phyloP scores from a whole-genome alignment of 2,797 vertebrate genomes.

The Monodelphis domestica region DNA sequence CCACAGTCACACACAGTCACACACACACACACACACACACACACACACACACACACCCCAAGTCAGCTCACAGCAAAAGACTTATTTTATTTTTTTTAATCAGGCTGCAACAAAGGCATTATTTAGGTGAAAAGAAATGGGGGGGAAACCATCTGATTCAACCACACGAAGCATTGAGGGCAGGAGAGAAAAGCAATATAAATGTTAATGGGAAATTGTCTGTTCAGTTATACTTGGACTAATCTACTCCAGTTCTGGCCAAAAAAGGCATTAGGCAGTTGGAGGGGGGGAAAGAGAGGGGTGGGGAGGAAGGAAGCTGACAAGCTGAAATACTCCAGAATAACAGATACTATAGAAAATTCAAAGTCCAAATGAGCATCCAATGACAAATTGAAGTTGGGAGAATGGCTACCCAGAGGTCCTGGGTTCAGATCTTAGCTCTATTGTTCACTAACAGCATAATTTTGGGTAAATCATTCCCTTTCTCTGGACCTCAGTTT shows the following conservation, averaged over 20 bases:
- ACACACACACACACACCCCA: neutral
- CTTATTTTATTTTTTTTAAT: neutral
- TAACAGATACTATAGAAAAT: slow-evolving; percentile 9
- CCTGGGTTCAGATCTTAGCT: neutral
- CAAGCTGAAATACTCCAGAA: slow-evolving; percentile 50
- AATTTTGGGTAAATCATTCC: neutral
- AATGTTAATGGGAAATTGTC: slow-evolving; percentile 86
- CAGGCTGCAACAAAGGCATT: slow-evolving; percentile 49
- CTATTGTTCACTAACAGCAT: neutral
- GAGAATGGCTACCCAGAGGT: neutral
- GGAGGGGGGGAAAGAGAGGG: slow-evolving; percentile 32
- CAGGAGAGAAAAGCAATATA: slow-evolving; percentile 85
- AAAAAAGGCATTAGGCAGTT: slow-evolving; percentile 78
- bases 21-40: neutral
- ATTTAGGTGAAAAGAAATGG: slow-evolving; percentile 70
- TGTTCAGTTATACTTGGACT: slow-evolving; percentile 80
- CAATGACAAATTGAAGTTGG: neutral
- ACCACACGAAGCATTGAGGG: slow-evolving; percentile 70
- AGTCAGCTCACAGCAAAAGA: neutral
- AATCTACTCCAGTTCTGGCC: slow-evolving; percentile 76
- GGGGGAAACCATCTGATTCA: slow-evolving; percentile 39
- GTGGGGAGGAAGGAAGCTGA: slow-evolving; percentile 62
- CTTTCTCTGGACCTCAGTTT: neutral
- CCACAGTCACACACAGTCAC: neutral
- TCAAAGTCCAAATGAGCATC: neutral